A percentile compares a stretch with the other conserved stretches of the same genome.
Conservation (phyloP, 1,140 invertebrate species). For the Calycopis cecrops region DNA sequence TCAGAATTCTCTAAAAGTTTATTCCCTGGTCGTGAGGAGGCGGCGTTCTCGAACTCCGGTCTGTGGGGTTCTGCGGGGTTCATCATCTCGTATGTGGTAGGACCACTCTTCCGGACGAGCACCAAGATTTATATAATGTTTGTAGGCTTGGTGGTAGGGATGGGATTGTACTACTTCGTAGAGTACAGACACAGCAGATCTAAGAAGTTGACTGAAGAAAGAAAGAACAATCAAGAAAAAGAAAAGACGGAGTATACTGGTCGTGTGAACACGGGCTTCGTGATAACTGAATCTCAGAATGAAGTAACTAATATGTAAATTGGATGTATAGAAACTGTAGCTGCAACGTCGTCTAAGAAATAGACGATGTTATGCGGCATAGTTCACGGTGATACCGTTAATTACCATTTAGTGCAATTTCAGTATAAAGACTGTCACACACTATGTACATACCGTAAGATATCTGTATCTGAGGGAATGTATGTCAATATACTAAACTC, state of each 20-base stretch:
- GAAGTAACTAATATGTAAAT: no score
- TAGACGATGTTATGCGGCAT: no score
- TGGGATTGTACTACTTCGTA: conserved; percentile 78
- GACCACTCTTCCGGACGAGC: conserved; percentile 84
- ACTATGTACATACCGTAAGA: no score
- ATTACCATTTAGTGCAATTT: no score
- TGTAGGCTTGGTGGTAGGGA: conserved; percentile 81
- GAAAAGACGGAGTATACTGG: not conserved
- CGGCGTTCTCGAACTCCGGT: conserved; percentile 94
- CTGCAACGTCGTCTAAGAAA: no score
- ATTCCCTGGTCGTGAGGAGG: conserved; percentile 90
- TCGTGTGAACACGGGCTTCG: not conserved
- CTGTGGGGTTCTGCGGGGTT: conserved; percentile 95
- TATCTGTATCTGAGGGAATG: no score
- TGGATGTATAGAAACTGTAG: no score
- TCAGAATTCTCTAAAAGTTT: conserved; percentile 90
- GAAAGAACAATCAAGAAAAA: not conserved
- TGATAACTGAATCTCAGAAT: conserved; percentile 17
- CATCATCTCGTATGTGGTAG: conserved; percentile 88
- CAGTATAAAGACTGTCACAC: no score
- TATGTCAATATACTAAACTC: no score
- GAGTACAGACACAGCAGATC: conserved; percentile 49
- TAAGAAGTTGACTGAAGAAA: conserved; percentile 24
- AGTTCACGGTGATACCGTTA: no score
- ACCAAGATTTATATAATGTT: conserved; percentile 87